Base-by-base conservation (phyloP, 2,113 vertebrate genomes). In the Bufo gargarizans region DNA sequence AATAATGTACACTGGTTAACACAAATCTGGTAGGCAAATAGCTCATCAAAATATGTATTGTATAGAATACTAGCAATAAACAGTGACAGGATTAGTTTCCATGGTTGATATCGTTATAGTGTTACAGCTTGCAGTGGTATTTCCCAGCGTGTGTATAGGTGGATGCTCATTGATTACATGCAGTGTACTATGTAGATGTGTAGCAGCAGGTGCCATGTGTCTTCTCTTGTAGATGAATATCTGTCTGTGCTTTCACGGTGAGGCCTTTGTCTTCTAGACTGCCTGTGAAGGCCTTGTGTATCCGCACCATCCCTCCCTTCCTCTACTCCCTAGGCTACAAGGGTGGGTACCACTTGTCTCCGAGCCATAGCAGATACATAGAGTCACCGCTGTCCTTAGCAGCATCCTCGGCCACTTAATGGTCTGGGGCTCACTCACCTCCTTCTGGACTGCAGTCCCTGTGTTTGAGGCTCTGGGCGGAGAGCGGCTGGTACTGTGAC, bases 401-500 rank as follows among this genome's bases (percentile, higher is more conserved):
- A 88, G 53, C 79, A 81, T 76, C 69, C 67, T 63, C 56, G 47
- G 22, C 55, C 14, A 59, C 9, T 20, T 14, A 47, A n/a, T 43
- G 22, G 80, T 50, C 69, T n/a, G 20, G 19, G 81, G 59, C 10
- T 14, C 76, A 89, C 87, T 89, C 74, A 89, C 87, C 87, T 89
- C 82, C 82, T 69, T 59, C 33, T 6, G 82, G 72, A 65, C 87
- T 89, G 87, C 81, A 82, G 59, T 78, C 81, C 58, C 82, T 84
- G 87, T 76, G 87, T 84, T 61, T 77, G 72, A 84, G 80, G 72
- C 74, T 84, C 82, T 69, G 81, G 81, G 87, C 47, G 87, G 81
- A 78, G 87, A 78, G 33, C 81, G 59, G 56, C 74, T 78, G 72
- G 7, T 78, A 17, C 87, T 69, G 81, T 90, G 90, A 88, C 93